Base-by-base conservation (phyloP, 2,888 invertebrate genomes). In the Macrophya annulata region DNA sequence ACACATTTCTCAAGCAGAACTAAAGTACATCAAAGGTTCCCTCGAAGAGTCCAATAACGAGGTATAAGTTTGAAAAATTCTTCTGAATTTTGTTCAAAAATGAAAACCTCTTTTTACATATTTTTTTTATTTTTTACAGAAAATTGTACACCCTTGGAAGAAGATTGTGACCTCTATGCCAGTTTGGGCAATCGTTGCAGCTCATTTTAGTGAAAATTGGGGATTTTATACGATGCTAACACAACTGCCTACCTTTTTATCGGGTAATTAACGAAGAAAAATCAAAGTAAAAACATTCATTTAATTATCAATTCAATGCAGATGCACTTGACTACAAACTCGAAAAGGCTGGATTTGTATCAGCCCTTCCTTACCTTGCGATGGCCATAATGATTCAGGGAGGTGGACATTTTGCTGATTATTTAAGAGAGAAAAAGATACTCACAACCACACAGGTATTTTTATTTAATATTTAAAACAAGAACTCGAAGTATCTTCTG, bases 141-240 rank as follows among this genome's bases (percentile, higher is more conserved):
- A 94, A 87, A 93, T 96, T 17, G 94, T 94, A 12, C 96, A 97
- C 92, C 98, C 98, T 0, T 98, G 98, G 98, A 95, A 94, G 85
- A 94, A 95, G 2, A 97, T 98, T 91, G 93, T 98, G 79, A 95
- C 95, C 0, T 98, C 98, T 0, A 94, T 95, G 84, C 96, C 98
- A 0, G 97, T 98, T 15, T 98, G 97, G 96, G 97, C 98, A 0
- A 97, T 98, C 62, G 95, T 97, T 0, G 95, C 96, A 82, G 97
- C 98, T 0, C 98, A 98, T 92, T 97, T 98, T 93, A 96, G 97
- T 45, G 98, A 98, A 93, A 98, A 98, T 93, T 98, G 98, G 98
- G 98, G 98, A 5, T 98, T 98, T 93, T 98, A 98, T 90, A 98
- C 98, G 0, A 94, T 98, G 88, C 94, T 98, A 1, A 98, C 98